Conservation (phyloP, 2,888 invertebrate species). For the Cryptophagus acutangulus region DNA sequence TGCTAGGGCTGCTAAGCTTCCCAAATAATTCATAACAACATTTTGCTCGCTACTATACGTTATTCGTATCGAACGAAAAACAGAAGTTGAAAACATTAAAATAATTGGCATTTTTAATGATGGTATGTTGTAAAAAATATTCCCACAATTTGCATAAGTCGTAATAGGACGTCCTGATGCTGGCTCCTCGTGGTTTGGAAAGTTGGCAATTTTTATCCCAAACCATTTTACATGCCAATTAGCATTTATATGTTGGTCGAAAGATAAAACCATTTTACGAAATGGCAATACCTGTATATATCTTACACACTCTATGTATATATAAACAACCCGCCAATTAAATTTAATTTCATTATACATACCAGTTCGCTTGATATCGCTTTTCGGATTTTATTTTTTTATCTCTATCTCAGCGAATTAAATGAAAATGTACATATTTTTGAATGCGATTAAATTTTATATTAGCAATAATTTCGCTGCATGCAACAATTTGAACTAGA, state of each 20-base stretch:
- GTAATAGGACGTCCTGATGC: no score
- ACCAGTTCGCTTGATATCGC: slow-evolving; percentile 23
- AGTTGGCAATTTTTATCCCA: slow-evolving; percentile 10
- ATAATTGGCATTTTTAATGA: neutral
- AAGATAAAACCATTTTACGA: slow-evolving; percentile 35
- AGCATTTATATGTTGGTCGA: slow-evolving; percentile 32
- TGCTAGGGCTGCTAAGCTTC: slow-evolving; percentile 35
- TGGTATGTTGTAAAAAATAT: neutral
- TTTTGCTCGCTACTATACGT: slow-evolving; percentile 3
- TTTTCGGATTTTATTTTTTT: slow-evolving; percentile 4
- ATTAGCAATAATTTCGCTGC: slow-evolving; percentile 16
- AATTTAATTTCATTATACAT: slow-evolving; percentile 38
- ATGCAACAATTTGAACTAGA: slow-evolving; percentile 18
- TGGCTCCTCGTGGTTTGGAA: no score
- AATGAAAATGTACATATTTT: slow-evolving; percentile 4
- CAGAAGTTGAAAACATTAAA: no score
- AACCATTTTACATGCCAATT: slow-evolving; percentile 31
- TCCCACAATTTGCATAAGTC: neutral
- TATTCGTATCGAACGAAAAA: neutral
- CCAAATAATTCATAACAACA: slow-evolving; percentile 35
- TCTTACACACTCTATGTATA: no score
- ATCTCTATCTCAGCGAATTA: neutral
- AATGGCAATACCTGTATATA: slow-evolving; percentile 26
- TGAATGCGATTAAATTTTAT: slow-evolving; percentile 20
- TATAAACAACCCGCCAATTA: slow-evolving; percentile 34